Percentiles rank a stretch among this genome's conserved stretches.
Conservation (phyloP, 2,113 vertebrate species). For the Taxidea taxus region DNA sequence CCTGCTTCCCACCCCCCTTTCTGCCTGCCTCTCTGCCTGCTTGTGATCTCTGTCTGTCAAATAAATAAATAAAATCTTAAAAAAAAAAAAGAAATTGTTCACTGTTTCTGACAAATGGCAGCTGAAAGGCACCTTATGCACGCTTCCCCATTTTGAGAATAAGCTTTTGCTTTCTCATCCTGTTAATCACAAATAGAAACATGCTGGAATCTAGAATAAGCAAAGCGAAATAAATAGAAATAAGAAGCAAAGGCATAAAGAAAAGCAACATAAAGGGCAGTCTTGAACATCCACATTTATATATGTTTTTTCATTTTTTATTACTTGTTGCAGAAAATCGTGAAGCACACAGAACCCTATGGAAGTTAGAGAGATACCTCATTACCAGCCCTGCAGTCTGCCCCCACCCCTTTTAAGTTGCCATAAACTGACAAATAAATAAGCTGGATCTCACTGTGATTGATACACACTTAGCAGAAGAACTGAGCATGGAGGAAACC, state of each 20-base stretch:
- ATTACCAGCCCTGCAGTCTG: slow-evolving; percentile 33
- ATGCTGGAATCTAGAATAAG: not conserved
- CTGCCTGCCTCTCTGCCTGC: too few relatives aligned
- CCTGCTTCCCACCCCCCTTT: too few relatives aligned
- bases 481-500: slow-evolving; percentile 41
- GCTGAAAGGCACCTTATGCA: not conserved
- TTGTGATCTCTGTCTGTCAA: too few relatives aligned
- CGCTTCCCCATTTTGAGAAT: not conserved
- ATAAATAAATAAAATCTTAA: too few relatives aligned
- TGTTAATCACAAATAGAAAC: not conserved
- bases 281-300: not conserved
- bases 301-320: not conserved
- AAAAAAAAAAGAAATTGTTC: too few relatives aligned
- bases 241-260: not conserved
- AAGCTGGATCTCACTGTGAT: slow-evolving; percentile 46
- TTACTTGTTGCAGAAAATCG: slow-evolving; percentile 49
- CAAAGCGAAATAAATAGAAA: not conserved
- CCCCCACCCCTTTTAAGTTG: slow-evolving; percentile 59
- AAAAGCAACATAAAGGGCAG: not conserved
- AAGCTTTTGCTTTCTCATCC: not conserved
- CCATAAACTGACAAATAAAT: slow-evolving; percentile 61
- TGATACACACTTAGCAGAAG: not conserved
- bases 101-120: not conserved
- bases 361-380: slow-evolving; percentile 47
- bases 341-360: slow-evolving; percentile 7